Evolutionary conservation across 1,140 invertebrate genomes (phyloP).

Genomic region (Cotesia vestalis): DNA sequence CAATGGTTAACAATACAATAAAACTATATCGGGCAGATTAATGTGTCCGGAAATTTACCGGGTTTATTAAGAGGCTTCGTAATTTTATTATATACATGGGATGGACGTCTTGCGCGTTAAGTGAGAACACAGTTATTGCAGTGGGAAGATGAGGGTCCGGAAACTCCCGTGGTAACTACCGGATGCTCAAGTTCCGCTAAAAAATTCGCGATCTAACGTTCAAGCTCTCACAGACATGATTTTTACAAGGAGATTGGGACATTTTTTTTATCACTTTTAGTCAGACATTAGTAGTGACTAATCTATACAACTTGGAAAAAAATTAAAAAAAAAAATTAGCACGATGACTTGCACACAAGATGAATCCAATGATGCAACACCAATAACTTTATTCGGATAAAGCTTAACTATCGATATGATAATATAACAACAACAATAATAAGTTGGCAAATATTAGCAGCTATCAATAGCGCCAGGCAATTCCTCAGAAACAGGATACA

Average conservation of each 20-base stretch:
- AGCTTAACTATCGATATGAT: not conserved
- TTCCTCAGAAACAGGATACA: constrained; percentile 23
- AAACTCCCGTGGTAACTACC: constrained; percentile 19
- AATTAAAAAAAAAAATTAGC: too few species aligned
- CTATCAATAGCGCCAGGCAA: constrained; percentile 10
- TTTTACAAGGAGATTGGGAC: too few species aligned
- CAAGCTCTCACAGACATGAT: too few species aligned
- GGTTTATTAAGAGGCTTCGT: constrained; percentile 1
- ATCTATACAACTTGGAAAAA: too few species aligned
- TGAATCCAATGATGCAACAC: not conserved
- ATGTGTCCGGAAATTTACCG: constrained; percentile 6
- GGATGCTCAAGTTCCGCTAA: constrained; percentile 17
- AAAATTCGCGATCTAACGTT: constrained; percentile 6
- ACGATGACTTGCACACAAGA: too few species aligned
- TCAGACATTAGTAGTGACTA: too few species aligned
- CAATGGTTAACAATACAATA: too few species aligned
- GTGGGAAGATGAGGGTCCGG: constrained; percentile 26
- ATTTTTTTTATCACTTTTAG: too few species aligned
- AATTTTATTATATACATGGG: not conserved
- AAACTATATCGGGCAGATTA: not conserved
- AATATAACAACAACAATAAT: too few species aligned
- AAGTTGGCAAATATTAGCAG: constrained; percentile 7
- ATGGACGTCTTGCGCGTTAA: constrained; percentile 1
- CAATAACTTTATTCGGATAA: not conserved
- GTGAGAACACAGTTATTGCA: constrained; percentile 17